Conservation (phyloP, 30 jellyfish, hydroid and myxozoan species). For the Aurelia aurita region DNA sequence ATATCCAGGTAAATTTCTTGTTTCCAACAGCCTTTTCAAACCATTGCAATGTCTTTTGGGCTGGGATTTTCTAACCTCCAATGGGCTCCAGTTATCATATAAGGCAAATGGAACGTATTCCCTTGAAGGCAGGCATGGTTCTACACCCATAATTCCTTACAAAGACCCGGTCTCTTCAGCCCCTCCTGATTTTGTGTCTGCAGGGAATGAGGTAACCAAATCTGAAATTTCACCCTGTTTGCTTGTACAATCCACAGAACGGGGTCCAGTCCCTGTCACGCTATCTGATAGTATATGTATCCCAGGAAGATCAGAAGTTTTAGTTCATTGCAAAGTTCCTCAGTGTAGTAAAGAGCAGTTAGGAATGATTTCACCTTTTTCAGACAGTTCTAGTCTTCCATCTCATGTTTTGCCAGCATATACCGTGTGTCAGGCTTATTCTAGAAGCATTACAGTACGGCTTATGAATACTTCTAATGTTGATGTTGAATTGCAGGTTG, state of each 20-base stretch:
- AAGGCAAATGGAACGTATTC: constrained; percentile 31
- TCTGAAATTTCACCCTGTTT: not conserved
- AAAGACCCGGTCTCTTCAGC: not conserved
- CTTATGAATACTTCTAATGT: not conserved
- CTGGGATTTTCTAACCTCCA: constrained; percentile 53
- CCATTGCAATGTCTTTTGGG: constrained; percentile 50
- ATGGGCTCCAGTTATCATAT: constrained; percentile 50
- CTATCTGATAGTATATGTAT: constrained; percentile 19
- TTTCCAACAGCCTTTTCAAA: constrained; percentile 15
- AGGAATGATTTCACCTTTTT: constrained; percentile 40
- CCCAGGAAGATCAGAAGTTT: constrained; percentile 33
- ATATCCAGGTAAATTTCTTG: constrained; percentile 20
- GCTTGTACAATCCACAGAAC: constrained; percentile 26
- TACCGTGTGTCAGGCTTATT: constrained; percentile 14
- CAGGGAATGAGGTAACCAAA: not conserved
- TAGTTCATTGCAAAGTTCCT: constrained; percentile 37
- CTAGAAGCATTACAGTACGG: constrained; percentile 2
- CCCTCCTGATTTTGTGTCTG: not conserved
- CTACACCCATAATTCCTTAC: constrained; percentile 24
- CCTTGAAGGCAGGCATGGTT: constrained; percentile 54
- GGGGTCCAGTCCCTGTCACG: constrained; percentile 47
- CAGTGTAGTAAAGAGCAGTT: constrained; percentile 42
- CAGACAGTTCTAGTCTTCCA: constrained; percentile 14
- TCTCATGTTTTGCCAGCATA: constrained; percentile 21
- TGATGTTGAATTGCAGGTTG: constrained; percentile 12